Conservation (phyloP, 1,140 invertebrate genomes). For the Micrasema longulum region DNA sequence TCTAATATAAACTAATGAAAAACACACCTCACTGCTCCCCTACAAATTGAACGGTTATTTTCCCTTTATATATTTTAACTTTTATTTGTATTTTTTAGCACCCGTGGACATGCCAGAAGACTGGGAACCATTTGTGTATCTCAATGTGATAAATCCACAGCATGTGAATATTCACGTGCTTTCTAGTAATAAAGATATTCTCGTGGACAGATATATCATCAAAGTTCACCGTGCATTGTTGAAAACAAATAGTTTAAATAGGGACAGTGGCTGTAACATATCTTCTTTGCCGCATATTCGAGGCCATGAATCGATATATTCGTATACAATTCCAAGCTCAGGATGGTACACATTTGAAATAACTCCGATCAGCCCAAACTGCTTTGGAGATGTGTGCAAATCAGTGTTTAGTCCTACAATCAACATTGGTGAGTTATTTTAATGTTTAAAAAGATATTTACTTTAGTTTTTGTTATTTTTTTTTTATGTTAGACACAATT, state of each 20-base stretch:
- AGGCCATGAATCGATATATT: constrained; percentile 21
- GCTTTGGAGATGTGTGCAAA: constrained; percentile 23
- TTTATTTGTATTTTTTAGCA: constrained; percentile 6
- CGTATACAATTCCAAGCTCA: neutral
- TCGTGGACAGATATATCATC: too few species aligned
- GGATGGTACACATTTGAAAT: constrained; percentile 40
- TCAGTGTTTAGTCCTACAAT: constrained; percentile 14
- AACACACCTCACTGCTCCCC: too few species aligned
- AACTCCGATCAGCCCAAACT: too few species aligned
- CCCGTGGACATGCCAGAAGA: neutral
- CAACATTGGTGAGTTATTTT: constrained; percentile 33
- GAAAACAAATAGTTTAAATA: constrained; percentile 26
- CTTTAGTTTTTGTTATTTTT: too few species aligned
- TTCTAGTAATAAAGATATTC: constrained; percentile 8
- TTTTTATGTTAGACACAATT: neutral
- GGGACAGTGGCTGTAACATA: neutral
- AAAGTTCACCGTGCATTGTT: constrained; percentile 27
- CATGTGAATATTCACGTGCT: constrained; percentile 31
- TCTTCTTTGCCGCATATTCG: neutral
- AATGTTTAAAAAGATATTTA: neutral
- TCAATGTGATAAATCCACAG: constrained; percentile 27
- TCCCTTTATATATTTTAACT: too few species aligned
- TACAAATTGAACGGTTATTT: too few species aligned
- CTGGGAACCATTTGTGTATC: constrained; percentile 47
- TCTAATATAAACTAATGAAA: neutral